Percentiles rank a stretch among this genome's conserved stretches.
These are phyloP conservation scores for Momotus momota DNA, from an alignment of 2,797 vertebrate genomes.

Conservation along the genomic window DNA sequence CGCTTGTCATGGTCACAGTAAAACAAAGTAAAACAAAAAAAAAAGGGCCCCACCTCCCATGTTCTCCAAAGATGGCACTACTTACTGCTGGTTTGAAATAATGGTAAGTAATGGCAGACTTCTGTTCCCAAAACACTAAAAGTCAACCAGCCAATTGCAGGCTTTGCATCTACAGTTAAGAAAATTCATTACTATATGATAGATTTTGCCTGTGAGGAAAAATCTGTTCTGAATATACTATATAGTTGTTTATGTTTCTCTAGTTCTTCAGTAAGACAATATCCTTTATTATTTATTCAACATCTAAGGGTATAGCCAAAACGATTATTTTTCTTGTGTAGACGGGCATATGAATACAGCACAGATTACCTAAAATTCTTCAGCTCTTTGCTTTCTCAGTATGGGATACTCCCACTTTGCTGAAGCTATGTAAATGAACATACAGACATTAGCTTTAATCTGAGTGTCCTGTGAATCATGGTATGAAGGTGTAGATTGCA, in stretches of 20 bases:
- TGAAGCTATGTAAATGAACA: neutral
- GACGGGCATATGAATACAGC: neutral
- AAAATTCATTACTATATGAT: neutral
- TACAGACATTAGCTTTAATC: neutral
- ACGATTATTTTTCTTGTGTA: rapidly evolving
- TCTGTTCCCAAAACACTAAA: neutral
- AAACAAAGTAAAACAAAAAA: neutral
- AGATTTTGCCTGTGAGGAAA: neutral
- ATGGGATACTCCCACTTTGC: neutral
- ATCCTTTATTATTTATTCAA: neutral
- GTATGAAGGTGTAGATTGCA: neutral
- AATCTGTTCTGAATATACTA: neutral
- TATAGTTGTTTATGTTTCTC: neutral
- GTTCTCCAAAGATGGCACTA: neutral
- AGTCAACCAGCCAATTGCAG: neutral
- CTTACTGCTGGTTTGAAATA: neutral
- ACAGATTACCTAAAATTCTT: neutral
- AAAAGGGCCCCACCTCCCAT: rapidly evolving
- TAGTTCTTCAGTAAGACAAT: neutral
- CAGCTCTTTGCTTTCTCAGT: neutral
- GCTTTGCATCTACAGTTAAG: neutral
- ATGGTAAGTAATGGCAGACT: neutral
- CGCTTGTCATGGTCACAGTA: neutral
- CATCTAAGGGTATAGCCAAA: neutral
- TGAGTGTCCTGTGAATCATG: neutral